A percentile compares a stretch with the other conserved stretches of the same genome.
Conservation (phyloP, 53 echinoderm and acorn worm species). For the Zoroaster sp. region DNA sequence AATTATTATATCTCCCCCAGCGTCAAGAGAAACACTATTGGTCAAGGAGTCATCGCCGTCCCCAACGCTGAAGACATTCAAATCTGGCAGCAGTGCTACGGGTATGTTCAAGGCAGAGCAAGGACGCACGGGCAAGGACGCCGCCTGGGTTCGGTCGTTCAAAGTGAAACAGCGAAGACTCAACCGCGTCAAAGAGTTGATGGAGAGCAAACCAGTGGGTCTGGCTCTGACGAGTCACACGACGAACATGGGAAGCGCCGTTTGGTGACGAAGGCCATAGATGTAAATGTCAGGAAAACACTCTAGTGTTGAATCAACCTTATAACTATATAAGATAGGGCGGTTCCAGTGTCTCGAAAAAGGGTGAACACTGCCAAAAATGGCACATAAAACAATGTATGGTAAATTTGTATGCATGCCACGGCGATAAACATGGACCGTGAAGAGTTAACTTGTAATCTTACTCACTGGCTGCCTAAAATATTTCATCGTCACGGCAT, state of each 20-base stretch:
- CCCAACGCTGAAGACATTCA: constrained; percentile 11
- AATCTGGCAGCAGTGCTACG: background rate
- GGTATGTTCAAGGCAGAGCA: background rate
- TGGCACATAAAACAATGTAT: too few relatives aligned
- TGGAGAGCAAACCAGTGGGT: constrained; percentile 45
- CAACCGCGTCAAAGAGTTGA: constrained; percentile 47
- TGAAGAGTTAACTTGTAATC: too few relatives aligned
- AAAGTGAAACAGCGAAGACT: constrained; percentile 62
- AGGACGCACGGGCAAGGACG: background rate
- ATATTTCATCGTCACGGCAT: too few relatives aligned
- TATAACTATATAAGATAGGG: too few relatives aligned
- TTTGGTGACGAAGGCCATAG: constrained; percentile 4
- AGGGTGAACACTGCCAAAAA: too few relatives aligned
- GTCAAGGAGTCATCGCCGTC: constrained; percentile 35
- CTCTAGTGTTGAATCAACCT: too few relatives aligned
- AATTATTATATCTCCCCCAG: background rate
- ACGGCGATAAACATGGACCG: too few relatives aligned
- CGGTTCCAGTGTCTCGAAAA: too few relatives aligned
- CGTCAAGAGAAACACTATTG: constrained; percentile 18
- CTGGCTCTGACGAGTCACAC: background rate
- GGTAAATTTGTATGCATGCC: too few relatives aligned
- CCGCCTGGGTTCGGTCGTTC: constrained; percentile 57
- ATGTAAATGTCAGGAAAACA: too few relatives aligned
- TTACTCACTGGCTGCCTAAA: too few relatives aligned
- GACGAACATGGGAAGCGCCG: background rate